Base-by-base conservation (phyloP, 2,797 vertebrate species). In the Sebastes jordani region DNA sequence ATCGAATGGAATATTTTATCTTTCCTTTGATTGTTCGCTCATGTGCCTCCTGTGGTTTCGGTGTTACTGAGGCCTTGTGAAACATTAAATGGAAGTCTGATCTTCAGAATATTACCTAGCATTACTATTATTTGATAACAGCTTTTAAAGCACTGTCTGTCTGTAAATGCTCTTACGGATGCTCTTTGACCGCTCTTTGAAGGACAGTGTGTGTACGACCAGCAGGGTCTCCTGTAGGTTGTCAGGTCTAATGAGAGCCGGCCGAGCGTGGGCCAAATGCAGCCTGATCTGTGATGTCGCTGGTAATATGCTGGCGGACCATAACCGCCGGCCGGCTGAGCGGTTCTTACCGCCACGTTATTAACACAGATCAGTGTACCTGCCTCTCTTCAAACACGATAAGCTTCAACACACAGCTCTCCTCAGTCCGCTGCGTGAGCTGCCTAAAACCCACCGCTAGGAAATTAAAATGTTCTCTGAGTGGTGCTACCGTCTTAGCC, bases 351-450 rank as follows among this genome's bases (percentile, higher is more conserved):
- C 38, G 30, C 82, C 68, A 32, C 11, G 75, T 91, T 92, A 91
- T 93, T 92, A 93, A 88, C 89, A 87, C 88, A 82, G 86, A 92
- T 87, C 90, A 91, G 89, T 75, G 89, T 89, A 92, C 91, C 89
- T 89, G 90, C 87, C 89, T 90, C 87, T 89, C 90, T 84, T 91
- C 87, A 90, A 89, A 90, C 86, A 89, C 3, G 67, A 89, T 91
- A 86, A 91, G 88, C 88, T 78, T 88, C 80, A 82, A 82, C 84
- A 88, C 85, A 80, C 90, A 81, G 73, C 81, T 80, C 73, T 61
- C 30, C 62, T 85, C 87, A 65, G 58, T 80, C 74, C 71, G 38
- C 81, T 52, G 74, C 60, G 7, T 58, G 79, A 84, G 76, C 80
- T 76, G 63, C 71, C 81, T 85, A 78, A 83, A 80, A 59, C 80